Percentiles rank a stretch among this genome's conserved stretches.
Evolutionary conservation across 2,113 vertebrate species (phyloP).

Genomic region (Lepisosteus oculatus): DNA sequence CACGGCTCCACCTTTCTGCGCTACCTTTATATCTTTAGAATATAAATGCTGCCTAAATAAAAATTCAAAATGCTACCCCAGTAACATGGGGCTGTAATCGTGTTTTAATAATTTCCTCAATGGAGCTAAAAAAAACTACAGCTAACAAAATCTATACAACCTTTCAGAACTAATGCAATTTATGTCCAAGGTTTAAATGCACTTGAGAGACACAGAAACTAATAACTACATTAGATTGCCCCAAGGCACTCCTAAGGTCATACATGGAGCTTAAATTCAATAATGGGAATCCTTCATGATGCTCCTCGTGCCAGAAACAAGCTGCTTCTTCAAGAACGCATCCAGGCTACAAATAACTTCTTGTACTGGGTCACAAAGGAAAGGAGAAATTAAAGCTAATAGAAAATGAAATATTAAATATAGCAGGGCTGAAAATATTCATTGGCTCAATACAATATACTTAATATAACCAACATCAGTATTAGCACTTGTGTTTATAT

Average conservation of each 20-base stretch:
- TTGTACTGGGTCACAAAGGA: neutral
- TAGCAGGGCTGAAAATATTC: no score
- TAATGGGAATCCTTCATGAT: neutral
- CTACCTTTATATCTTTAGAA: no score
- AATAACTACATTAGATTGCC: neutral
- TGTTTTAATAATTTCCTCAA: conserved; percentile 3
- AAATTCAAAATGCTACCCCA: neutral
- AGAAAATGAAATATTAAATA: no score
- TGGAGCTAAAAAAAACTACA: conserved; percentile 6
- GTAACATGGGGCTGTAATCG: neutral
- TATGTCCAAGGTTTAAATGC: conserved; percentile 16
- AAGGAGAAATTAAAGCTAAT: no score
- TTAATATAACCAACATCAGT: no score
- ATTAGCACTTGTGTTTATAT: no score
- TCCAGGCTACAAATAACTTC: neutral
- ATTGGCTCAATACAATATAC: no score
- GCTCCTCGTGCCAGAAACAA: neutral
- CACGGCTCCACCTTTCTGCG: no score
- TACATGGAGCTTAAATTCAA: neutral
- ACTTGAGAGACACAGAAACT: conserved; percentile 1
- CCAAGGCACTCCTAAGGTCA: neutral
- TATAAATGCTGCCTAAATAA: no score
- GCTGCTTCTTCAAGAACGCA: neutral
- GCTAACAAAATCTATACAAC: neutral
- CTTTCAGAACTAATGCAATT: conserved; percentile 7